Conservation (phyloP, 1,140 invertebrate species). For the Coptotermes formosanus region DNA sequence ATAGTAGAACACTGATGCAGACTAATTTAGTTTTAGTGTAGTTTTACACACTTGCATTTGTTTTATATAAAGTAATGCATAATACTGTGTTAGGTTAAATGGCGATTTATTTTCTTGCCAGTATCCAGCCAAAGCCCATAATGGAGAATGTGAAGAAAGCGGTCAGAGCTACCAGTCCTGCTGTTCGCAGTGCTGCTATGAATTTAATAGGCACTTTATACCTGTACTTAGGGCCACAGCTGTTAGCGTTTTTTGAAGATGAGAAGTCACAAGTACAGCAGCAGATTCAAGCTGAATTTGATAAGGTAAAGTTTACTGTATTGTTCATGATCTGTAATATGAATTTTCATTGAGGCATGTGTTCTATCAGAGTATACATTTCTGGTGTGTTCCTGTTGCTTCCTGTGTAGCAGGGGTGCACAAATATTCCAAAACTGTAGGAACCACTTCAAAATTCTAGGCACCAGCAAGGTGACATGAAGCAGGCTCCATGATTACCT, state of each 20-base stretch:
- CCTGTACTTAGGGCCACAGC: slow-evolving; percentile 73
- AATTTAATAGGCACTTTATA: slow-evolving; percentile 68
- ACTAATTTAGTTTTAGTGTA: not conserved
- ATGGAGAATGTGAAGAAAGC: slow-evolving; percentile 82
- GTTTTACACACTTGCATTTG: slow-evolving; percentile 32
- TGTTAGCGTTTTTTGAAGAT: slow-evolving; percentile 79
- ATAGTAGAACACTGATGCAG: not conserved
- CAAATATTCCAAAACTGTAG: too few relatives aligned
- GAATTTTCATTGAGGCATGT: too few relatives aligned
- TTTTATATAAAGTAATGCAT: slow-evolving; percentile 22
- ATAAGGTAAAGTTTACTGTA: slow-evolving; percentile 57
- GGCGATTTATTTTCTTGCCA: not conserved
- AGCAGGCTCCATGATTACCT: too few relatives aligned
- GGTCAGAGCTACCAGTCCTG: slow-evolving; percentile 78
- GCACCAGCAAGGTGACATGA: too few relatives aligned
- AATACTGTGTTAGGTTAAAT: not conserved
- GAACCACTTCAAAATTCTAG: too few relatives aligned
- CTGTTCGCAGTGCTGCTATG: slow-evolving; percentile 73
- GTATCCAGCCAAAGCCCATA: slow-evolving; percentile 69
- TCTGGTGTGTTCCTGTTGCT: too few relatives aligned
- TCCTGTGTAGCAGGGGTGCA: too few relatives aligned
- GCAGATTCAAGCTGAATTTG: slow-evolving; percentile 84
- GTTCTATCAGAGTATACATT: too few relatives aligned
- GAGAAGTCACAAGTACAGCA: slow-evolving; percentile 84
- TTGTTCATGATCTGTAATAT: too few relatives aligned